Base-by-base conservation (phyloP, 2,113 vertebrate species). In the Polypterus senegalus region DNA sequence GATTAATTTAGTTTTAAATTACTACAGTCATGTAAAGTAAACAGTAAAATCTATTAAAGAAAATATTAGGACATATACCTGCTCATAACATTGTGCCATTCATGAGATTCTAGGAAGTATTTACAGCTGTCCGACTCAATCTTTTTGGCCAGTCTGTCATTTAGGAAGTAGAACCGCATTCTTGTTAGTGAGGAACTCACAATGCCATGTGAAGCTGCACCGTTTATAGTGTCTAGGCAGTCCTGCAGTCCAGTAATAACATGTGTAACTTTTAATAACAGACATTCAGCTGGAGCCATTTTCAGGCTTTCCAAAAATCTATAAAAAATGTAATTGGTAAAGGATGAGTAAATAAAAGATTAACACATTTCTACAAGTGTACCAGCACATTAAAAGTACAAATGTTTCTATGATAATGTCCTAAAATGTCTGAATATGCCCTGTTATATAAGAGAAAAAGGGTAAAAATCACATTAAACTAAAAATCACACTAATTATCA, bases 111-210 rank as follows among this genome's bases (percentile, higher is more conserved):
- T 60, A 92, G 82, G 44, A 72, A 73, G 43, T 66, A 61, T 69
- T 77, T 84, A 74, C 79, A 83, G 57, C 73, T 76, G 61, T 78
- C 76, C 48, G 74, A 59, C 56, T 55, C 57, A 47, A 70, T 74
- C 70, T 84, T 88, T 49, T 88, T 73, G 58, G 84, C 81, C 68
- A 97, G 73, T 52, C 70, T 86, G 70, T 94, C 92, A 60, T 88
- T 89, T 66, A 97, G 73, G 65, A 95, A 64, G 64, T 93, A 92
- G 71, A 94, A 89, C 57, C 76, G 81, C 75, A 97, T 90, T 67
- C 84, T 86, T 9, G 77, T 82, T 62, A 98, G 72, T 67, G 91
- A 88, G 48, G 83, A 74, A 66, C 83, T 86, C 62, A 93, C 96
- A 3, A 87, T 87, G 47, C 74, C 71, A 76, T 98, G 96, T 55